Base-by-base conservation (phyloP, 2,797 vertebrate genomes). In the Microtus agrestis region DNA sequence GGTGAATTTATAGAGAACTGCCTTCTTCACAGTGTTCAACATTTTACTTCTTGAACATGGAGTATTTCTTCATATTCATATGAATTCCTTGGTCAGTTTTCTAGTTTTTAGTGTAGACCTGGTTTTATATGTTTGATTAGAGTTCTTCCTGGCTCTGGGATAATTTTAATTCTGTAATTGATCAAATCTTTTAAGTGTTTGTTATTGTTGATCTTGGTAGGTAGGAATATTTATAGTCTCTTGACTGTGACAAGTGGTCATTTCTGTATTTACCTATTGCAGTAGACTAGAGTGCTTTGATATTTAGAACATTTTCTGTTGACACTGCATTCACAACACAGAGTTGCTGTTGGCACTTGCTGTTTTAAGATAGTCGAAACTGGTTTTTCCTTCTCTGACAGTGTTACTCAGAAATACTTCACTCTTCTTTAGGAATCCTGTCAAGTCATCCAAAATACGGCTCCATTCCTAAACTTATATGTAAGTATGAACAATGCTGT, bases 381-480 rank as follows among this genome's bases (percentile, higher is more conserved):
- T 92, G 43, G 7, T 84, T 91, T 71, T 95, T 85, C n/a, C 46
- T 95, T 94, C 23, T 94, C 10, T 46, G 67, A 67, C 37, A 86
- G 2, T 92, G 15, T 95, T 94, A 90, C 88, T 97, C 51, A 97
- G 59, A 87, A 86, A 93, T 94, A 74, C 73, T 97, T 97, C 81
- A 91, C 27, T 69, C 98, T 40, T 95, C 97, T 98, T 93, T 95
- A 99, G 99, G 99, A 98, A 90, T 99, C 84, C 96, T 99, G 87
- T 97, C 97, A 93, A 98, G 98, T 94, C 98, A 97, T 91, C 97
- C 98, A 90, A 98, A 98, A 96, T 98, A 99, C 95, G 99, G 99
- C 29, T 98, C 99, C 63, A 87, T 99, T 59, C 97, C 98, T 21
- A 99, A 99, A 98, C 95, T 99, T 97, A 98, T 97, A 34, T 98